A percentile compares a stretch with the other conserved stretches of the same genome.
Evolutionary conservation across 1,140 invertebrate species (phyloP).

Genomic region (Drosophila ogumai): DNA sequence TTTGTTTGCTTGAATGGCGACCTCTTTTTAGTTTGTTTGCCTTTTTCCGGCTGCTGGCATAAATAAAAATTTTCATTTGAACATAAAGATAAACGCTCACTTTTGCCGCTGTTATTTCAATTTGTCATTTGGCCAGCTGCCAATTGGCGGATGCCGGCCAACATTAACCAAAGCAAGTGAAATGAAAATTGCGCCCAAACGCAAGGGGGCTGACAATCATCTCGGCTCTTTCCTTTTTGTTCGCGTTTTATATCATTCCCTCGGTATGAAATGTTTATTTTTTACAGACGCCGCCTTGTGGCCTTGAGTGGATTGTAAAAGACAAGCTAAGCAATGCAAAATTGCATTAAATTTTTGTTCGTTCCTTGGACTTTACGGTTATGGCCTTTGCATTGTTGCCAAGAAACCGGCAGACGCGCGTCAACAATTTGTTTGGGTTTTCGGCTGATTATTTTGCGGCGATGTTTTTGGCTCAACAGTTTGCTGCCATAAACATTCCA

Average conservation of each 20-base stretch:
- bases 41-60: constrained; percentile 70
- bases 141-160: constrained; percentile 68
- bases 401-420: constrained; percentile 54
- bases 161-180: constrained; percentile 71
- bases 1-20: constrained; percentile 47
- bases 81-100: constrained; percentile 78
- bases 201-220: constrained; percentile 41
- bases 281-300: constrained; percentile 43
- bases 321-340: constrained; percentile 24
- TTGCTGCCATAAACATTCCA: constrained; percentile 34
- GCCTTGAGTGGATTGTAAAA: constrained; percentile 47
- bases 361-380: constrained; percentile 41
- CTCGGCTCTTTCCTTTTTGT: constrained; percentile 18
- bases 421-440: constrained; percentile 56
- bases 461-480: constrained; percentile 41
- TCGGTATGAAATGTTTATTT: constrained; percentile 38
- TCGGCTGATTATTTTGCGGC: constrained; percentile 31
- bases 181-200: constrained; percentile 52
- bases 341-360: constrained; percentile 50
- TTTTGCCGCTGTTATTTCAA: constrained; percentile 77
- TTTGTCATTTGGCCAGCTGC: constrained; percentile 75
- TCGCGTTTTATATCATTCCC: constrained; percentile 36
- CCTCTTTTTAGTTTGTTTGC: constrained; percentile 62
- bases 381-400: constrained; percentile 61
- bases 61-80: constrained; percentile 82